Evolutionary conservation across 2,797 vertebrate species (phyloP).

Genomic region (Phoeniculus purpureus): DNA sequence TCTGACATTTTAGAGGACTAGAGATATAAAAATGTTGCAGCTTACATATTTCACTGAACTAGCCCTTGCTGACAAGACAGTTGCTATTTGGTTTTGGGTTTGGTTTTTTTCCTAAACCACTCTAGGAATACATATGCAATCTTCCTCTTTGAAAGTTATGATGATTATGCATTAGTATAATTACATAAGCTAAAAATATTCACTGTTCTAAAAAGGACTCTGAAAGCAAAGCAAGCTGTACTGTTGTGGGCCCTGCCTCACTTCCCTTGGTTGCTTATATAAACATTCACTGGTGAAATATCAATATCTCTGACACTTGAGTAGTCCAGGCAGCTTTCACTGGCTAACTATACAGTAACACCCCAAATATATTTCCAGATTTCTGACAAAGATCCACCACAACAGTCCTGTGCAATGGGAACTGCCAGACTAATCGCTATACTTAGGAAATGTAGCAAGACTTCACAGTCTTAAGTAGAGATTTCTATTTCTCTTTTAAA

Average conservation of each 20-base stretch:
- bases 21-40: background rate
- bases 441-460: background rate
- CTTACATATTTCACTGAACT: background rate
- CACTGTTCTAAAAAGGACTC: background rate
- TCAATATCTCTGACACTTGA: background rate
- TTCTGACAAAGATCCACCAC: background rate
- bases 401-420: background rate
- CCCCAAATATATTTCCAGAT: background rate
- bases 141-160: constrained; percentile 13
- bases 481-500: background rate
- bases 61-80: background rate
- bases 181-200: constrained; percentile 17
- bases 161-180: constrained; percentile 40
- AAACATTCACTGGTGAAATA: constrained; percentile 12
- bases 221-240: constrained; percentile 36
- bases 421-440: background rate
- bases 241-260: background rate
- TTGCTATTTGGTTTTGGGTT: background rate
- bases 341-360: constrained; percentile 19
- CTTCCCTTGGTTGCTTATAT: background rate
- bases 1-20: background rate
- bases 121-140: background rate
- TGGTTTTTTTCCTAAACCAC: background rate
- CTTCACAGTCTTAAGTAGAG: background rate
- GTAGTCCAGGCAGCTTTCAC: constrained; percentile 3